These are phyloP conservation scores for Dryomyza anilis DNA, from an alignment of 2,888 invertebrate genomes.

Conservation along the genomic window DNA sequence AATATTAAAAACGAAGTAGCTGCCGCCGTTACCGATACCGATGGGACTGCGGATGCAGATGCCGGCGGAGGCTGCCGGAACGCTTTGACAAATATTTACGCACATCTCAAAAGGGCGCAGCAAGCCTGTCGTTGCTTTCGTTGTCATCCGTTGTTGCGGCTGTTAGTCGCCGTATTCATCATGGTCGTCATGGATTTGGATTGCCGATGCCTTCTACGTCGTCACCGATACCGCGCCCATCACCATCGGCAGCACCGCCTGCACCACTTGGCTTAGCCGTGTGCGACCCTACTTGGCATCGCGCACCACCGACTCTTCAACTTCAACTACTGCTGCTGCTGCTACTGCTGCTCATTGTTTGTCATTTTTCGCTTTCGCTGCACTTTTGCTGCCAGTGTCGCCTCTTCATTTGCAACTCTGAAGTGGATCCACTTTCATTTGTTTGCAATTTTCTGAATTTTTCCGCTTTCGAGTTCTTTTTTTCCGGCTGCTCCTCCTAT, in stretches of 20 bases:
- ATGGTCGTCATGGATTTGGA: too few species aligned
- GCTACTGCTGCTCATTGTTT: constrained; percentile 18
- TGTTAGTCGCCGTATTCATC: neutral
- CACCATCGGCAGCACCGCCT: too few species aligned
- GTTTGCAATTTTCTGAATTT: constrained; percentile 42
- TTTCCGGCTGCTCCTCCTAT: constrained; percentile 2
- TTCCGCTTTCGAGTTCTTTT: constrained; percentile 8
- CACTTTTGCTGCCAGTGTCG: constrained; percentile 27
- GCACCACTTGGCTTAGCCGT: too few species aligned
- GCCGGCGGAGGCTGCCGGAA: neutral
- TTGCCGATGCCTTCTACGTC: neutral
- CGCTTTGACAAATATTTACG: constrained; percentile 36
- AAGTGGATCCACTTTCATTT: constrained; percentile 56
- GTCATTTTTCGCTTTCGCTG: constrained; percentile 29
- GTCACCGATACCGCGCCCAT: too few species aligned
- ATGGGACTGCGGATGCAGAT: neutral
- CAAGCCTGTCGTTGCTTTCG: neutral
- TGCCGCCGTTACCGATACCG: neutral
- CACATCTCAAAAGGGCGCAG: constrained; percentile 35
- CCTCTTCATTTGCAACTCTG: constrained; percentile 54
- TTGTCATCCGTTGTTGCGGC: neutral
- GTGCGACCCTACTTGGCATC: too few species aligned
- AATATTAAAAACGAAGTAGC: too few species aligned
- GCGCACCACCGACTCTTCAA: too few species aligned
- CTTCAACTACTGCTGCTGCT: neutral